Base-by-base conservation (phyloP, 1,140 invertebrate genomes). In the Mercenaria mercenaria region DNA sequence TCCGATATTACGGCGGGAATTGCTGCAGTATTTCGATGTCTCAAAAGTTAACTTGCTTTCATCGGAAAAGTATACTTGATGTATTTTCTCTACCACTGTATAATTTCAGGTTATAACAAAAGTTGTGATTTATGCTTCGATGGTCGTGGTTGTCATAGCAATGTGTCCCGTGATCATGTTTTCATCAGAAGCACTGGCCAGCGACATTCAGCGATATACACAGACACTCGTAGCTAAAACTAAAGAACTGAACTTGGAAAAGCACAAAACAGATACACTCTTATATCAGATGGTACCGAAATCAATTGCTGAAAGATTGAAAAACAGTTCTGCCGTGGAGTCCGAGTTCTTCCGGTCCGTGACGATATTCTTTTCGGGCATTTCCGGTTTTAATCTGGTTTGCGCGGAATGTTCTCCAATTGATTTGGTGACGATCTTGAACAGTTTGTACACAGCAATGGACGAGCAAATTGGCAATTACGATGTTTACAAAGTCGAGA, bases 391-490 rank as follows among this genome's bases (percentile, higher is more conserved):
- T 93, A 98, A 98, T 1, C 97, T 97, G 67, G 95, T 98, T 3
- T 98, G 97, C 0, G 97, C 97, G 0, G 97, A 98, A 95, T 98
- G 98, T 93, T 98, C 98, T 6, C 98, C 99, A 0, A 96, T 99
- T 34, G 98, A 99, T 96, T 98, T 98, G 15, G 94, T 96, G 6
- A 90, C 89, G 13, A 87, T 95, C 13, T 82, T 95, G 20, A 95
- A 95, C 89, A 92, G 86, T 20, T 89, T 95, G 32, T 95, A 95
- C 88, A 92, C 90, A 1, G 91, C 91, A 26, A 94, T 95, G 50
- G 95, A 95, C 47, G 87, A 92, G 1, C 88, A 94, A 8, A 90
- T 95, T 23, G 94, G 94, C 56, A 82, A 93, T 15, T 94, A 93
- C 76, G 93, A 95, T 85, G 93, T 94, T 4, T 95, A 95, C 81